Evolutionary conservation across 2,888 invertebrate genomes (phyloP).

Genomic region (Lochmaea capreae): DNA sequence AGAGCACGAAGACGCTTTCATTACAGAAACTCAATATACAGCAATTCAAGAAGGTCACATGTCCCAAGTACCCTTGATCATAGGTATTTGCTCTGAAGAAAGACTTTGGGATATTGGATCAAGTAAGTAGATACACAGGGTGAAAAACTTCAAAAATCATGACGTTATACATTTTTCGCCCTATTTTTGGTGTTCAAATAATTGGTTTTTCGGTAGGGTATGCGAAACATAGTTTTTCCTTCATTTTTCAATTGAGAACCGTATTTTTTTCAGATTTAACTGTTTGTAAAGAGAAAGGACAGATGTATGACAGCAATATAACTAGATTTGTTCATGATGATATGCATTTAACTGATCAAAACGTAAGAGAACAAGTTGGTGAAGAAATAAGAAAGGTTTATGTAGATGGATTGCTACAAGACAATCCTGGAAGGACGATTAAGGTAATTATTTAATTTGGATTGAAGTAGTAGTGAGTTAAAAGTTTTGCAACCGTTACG

Average conservation of each 20-base stretch:
- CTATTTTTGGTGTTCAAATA: not conserved
- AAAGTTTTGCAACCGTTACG: too few species aligned
- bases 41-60: constrained; percentile 14
- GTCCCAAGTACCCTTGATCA: constrained; percentile 18
- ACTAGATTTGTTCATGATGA: constrained; percentile 44
- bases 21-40: constrained; percentile 8
- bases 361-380: constrained; percentile 36
- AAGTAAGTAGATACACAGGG: too few species aligned
- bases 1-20: constrained; percentile 36
- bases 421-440: constrained; percentile 24
- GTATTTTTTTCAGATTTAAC: constrained; percentile 11
- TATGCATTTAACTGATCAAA: constrained; percentile 44
- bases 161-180: not conserved
- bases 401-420: constrained; percentile 28
- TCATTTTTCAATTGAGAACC: not conserved
- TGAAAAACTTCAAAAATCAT: too few species aligned
- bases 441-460: constrained; percentile 10
- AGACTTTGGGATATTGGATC: constrained; percentile 14
- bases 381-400: constrained; percentile 44
- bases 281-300: constrained; percentile 13
- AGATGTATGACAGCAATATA: constrained; percentile 41
- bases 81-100: constrained; percentile 29
- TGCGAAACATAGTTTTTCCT: not conserved
- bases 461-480: not conserved
- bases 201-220: too few species aligned